A percentile compares a stretch with the other conserved stretches of the same genome.
phyloP scores from a whole-genome alignment of 2,797 vertebrate genomes.

The Hylomyscus alleni region DNA sequence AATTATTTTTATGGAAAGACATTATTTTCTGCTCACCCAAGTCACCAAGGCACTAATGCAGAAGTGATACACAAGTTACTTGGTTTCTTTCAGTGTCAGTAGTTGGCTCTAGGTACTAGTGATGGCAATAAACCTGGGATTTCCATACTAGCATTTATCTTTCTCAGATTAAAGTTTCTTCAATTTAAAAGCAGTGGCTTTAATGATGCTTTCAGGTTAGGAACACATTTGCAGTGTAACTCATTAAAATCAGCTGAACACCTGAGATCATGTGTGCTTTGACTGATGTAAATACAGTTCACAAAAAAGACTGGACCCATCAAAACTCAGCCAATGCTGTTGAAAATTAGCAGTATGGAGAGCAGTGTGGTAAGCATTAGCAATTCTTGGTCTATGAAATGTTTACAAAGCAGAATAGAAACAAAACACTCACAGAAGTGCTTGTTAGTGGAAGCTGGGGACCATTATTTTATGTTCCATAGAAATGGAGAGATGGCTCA shows the following conservation, averaged over 20 bases:
- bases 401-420: not conserved
- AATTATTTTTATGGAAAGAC: slow-evolving; percentile 27
- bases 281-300: not conserved
- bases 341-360: not conserved
- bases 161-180: not conserved
- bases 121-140: not conserved
- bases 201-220: not conserved
- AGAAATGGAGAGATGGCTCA: not conserved
- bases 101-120: not conserved
- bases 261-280: not conserved
- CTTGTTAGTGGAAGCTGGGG: not conserved
- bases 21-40: slow-evolving; percentile 53
- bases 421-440: not conserved
- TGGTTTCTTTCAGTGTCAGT: not conserved
- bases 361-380: not conserved
- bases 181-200: not conserved
- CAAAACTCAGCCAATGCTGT: slow-evolving; percentile 22
- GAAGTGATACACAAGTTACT: not conserved
- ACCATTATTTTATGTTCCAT: not conserved
- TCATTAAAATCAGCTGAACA: not conserved
- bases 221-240: not conserved
- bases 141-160: slow-evolving; percentile 8
- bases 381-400: slow-evolving; percentile 5
- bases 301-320: not conserved
- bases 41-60: not conserved